These are phyloP conservation scores for Phengaris arion DNA, from an alignment of 2,888 invertebrate genomes.

Conservation along the genomic window DNA sequence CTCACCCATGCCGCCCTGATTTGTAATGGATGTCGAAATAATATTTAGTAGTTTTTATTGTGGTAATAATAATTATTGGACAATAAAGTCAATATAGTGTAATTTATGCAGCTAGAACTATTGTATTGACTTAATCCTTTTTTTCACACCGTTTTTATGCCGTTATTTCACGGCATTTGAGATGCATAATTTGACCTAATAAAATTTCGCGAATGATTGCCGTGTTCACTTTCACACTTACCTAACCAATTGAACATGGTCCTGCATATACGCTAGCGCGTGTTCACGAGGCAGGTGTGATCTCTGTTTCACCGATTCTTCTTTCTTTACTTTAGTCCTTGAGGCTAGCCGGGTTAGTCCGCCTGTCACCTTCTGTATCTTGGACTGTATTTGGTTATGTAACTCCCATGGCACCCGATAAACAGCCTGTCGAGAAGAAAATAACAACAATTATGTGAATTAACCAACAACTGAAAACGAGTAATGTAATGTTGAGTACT, in stretches of 20 bases:
- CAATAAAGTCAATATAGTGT: too few species aligned
- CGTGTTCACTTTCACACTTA: constrained; percentile 43
- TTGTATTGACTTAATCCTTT: too few species aligned
- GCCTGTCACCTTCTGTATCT: constrained; percentile 96
- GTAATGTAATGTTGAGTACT: background rate
- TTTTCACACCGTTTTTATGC: too few species aligned
- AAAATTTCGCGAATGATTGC: background rate
- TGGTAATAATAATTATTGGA: too few species aligned
- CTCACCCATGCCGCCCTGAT: constrained; percentile 85
- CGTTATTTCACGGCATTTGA: background rate
- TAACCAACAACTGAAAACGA: background rate
- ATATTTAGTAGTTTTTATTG: too few species aligned
- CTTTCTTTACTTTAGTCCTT: constrained; percentile 92
- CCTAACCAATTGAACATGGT: constrained; percentile 89
- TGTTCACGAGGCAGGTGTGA: constrained; percentile 81
- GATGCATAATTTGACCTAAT: too few species aligned
- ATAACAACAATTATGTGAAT: constrained; percentile 16
- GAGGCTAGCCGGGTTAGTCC: constrained; percentile 94
- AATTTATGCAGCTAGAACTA: too few species aligned
- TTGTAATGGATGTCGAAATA: background rate
- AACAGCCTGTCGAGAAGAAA: constrained; percentile 57
- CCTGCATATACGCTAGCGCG: constrained; percentile 84
- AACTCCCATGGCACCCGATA: constrained; percentile 94
- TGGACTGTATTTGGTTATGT: constrained; percentile 97
- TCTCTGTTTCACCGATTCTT: constrained; percentile 85